phyloP scores from a whole-genome alignment of 2,888 invertebrate genomes.

The Heliconius ismenius region DNA sequence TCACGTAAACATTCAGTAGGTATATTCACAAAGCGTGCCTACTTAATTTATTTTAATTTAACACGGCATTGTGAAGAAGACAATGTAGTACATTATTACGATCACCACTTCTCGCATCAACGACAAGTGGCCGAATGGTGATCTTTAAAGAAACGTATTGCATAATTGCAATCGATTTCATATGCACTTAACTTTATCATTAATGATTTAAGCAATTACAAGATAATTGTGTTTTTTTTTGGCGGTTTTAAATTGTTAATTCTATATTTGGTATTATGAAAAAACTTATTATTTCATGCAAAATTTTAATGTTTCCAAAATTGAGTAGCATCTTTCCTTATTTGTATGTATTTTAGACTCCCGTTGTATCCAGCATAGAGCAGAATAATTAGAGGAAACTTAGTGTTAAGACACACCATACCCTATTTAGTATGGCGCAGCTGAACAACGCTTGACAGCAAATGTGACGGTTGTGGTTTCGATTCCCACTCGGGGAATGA shows the following conservation, averaged over 20 bases:
- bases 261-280: no score
- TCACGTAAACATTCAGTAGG: neutral
- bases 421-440: no score
- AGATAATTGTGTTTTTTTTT: neutral
- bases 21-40: neutral
- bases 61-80: constrained; percentile 14
- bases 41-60: constrained; percentile 12
- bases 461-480: no score
- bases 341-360: no score
- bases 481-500: no score
- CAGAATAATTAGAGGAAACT: no score
- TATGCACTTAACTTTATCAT: neutral
- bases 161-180: neutral
- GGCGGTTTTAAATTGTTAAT: neutral
- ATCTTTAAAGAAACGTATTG: constrained; percentile 20
- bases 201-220: constrained; percentile 10
- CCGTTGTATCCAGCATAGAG: no score
- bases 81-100: constrained; percentile 18
- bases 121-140: constrained; percentile 18
- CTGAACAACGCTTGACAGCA: no score
- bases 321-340: no score
- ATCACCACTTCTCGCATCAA: constrained; percentile 4
- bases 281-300: no score
- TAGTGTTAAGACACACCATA: no score
- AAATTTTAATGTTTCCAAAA: no score